Base-by-base conservation (phyloP, 1,140 invertebrate genomes). In the Bilobella aurantiaca region DNA sequence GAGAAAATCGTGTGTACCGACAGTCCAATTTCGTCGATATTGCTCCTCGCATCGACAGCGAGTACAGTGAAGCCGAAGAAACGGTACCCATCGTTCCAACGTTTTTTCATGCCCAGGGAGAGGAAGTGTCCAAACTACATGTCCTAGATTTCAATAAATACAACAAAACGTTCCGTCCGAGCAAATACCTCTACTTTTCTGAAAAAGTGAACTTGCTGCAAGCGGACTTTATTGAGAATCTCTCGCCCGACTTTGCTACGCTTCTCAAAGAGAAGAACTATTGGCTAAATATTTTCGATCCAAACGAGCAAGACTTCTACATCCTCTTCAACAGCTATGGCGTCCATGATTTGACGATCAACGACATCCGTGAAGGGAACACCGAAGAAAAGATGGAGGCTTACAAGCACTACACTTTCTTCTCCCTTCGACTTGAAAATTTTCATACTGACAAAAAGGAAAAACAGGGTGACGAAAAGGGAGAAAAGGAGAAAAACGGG, bases 381-480 rank as follows among this genome's bases (percentile, higher is more conserved):
- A 63, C 62, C 2, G 62, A 63, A 34, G 62, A 63, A 31, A 63
- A 63, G 62, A 63, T 63, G n/a, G 62, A 63, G 27, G 3, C 34
- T 21, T 63, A 53, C 62, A 53, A 63, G 30, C 62, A 63, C 62
- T 63, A 63, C 28, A 63, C 47, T 8, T 63, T 63, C 46, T 58
- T 63, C 27, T 63, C 62, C 2, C n/a, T 53, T 5, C 21, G 62
- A 53, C 62, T 63, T 3, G 18, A 58, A 30, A 57, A 57, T 21
- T 23, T 23, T 57, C 42, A 46, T 46, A 14, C 14, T 46, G 14
- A 14, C 42, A 46, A 46, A 14, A 46, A 46, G 14, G n/a, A 14
- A 14, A 57, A 5, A 27, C n/a, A 21, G 12, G 53, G 53, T 57
- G 53, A 21, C 12, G n/a, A 21, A 21, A 21, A 12, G 27, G 5